Base-by-base conservation (phyloP, 2,888 invertebrate genomes). In the Eristalis intricaria region DNA sequence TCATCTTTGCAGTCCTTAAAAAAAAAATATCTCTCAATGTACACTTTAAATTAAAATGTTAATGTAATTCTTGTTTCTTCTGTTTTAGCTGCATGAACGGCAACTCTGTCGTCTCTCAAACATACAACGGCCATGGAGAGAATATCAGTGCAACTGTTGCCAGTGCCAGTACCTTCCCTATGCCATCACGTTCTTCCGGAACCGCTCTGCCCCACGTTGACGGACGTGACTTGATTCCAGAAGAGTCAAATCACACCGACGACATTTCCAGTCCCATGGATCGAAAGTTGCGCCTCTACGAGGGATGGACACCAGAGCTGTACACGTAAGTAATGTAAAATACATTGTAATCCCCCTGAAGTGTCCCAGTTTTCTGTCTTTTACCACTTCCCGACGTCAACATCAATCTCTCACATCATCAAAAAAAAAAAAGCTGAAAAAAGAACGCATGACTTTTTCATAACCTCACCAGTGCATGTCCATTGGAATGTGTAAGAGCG, bases 261-360 rank as follows among this genome's bases (percentile, higher is more conserved):
- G 69, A 87, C 65, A 77, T 29, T 38, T 10, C 74, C 10, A 78
- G 65, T 19, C 89, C 90, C 22, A 86, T 88, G 73, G 91, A 92
- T 83, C 92, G 91, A 11, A 90, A 90, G 26, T 88, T 93, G 5
- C 90, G 91, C 61, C 89, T 93, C 2, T 91, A 90, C 74, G 93
- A 93, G 69, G 93, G 93, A 76, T 93, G 93, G 93, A 91, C 89
- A 60, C 93, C 93, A 50, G 89, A 90, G 11, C 90, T 91, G 80
- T 93, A 93, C 89, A 91, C 90, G 93, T 93, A 90, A 91, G 93
- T 91, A 35, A 26, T 11, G 26, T 15, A 4, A 19, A 50, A 50
- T 70, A 65, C 10, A 43, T 15, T 4, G 35, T 22, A 22, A 60
- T 32, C 26, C 69, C 56, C 19, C 15, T 35, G 32, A 4, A 32